A percentile compares a stretch with the other conserved stretches of the same genome.
phyloP scores from a whole-genome alignment of 1,140 invertebrate genomes.

The Pogonomyrmex californicus region DNA sequence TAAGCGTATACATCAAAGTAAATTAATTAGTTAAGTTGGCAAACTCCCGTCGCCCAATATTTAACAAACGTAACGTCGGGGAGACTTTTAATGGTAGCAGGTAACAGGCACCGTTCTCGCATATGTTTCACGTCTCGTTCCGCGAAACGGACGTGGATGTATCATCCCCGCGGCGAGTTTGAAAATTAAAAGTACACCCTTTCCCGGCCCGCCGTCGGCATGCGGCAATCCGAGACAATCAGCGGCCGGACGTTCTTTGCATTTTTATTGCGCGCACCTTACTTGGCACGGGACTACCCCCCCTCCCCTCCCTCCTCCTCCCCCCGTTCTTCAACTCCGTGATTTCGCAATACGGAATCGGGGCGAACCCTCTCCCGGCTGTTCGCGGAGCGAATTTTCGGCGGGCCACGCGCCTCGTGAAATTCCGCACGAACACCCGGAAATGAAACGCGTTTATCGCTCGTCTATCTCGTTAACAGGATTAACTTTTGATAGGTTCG shows the following conservation, averaged over 20 bases:
- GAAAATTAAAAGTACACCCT: conserved; percentile 16
- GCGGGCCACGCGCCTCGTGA: background rate
- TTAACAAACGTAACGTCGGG: background rate
- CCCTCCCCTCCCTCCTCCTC: no score
- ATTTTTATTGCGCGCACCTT: conserved; percentile 44
- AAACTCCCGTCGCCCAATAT: conserved; percentile 1
- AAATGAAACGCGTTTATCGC: conserved; percentile 19
- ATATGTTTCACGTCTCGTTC: conserved; percentile 7
- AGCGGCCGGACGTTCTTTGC: conserved; percentile 19
- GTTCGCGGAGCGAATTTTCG: background rate
- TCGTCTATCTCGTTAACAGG: conserved; percentile 18
- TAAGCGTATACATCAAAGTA: background rate
- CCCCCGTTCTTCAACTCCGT: background rate
- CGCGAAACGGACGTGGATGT: background rate
- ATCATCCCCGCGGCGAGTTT: background rate
- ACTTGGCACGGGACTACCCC: conserved; percentile 13
- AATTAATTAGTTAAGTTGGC: conserved; percentile 24
- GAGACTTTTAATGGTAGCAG: background rate
- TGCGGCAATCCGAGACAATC: conserved; percentile 50
- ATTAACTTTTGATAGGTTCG: background rate
- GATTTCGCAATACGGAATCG: conserved; percentile 3
- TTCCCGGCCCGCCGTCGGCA: background rate
- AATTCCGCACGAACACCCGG: background rate
- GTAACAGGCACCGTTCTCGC: background rate
- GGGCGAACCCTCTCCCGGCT: no score